phyloP scores from a whole-genome alignment of 1,140 invertebrate genomes.

The Euborellia annulipes region DNA sequence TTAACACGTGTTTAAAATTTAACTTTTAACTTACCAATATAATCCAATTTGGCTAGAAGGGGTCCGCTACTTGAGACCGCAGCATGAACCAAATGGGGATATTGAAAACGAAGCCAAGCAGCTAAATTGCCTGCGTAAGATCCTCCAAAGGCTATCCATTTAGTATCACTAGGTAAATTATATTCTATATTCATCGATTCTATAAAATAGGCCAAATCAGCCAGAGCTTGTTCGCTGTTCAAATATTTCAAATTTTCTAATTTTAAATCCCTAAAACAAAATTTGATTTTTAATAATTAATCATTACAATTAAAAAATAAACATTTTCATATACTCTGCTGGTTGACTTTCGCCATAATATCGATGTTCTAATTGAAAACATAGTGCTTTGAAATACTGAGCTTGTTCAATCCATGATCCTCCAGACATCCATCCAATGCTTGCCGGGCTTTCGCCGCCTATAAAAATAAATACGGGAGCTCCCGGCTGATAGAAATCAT shows the following conservation, averaged over 20 bases:
- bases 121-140: slow-evolving; percentile 83
- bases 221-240: slow-evolving; percentile 72
- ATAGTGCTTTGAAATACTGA: slow-evolving; percentile 58
- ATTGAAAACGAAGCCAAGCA: slow-evolving; percentile 79
- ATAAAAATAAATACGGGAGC: slow-evolving; percentile 81
- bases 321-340: slow-evolving; percentile 40
- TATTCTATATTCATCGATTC: slow-evolving; percentile 44
- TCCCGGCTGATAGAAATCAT: slow-evolving; percentile 44
- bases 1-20: too few species aligned
- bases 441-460: slow-evolving; percentile 59
- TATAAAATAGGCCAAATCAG: slow-evolving; percentile 73
- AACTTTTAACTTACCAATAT: slow-evolving; percentile 48
- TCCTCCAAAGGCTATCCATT: slow-evolving; percentile 86
- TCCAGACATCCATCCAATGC: slow-evolving; percentile 62
- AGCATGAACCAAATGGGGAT: slow-evolving; percentile 72
- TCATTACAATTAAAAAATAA: too few species aligned
- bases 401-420: slow-evolving; percentile 67
- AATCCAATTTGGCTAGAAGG: slow-evolving; percentile 66
- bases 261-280: slow-evolving; percentile 44
- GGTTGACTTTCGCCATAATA: slow-evolving; percentile 89
- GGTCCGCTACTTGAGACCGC: slow-evolving; percentile 79
- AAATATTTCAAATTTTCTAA: slow-evolving; percentile 62
- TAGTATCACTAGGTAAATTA: slow-evolving; percentile 40
- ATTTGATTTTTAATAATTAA: slow-evolving; percentile 4
- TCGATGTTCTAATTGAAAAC: slow-evolving; percentile 78